phyloP scores from a whole-genome alignment of 2,113 vertebrate genomes.

The Osmerus mordax region DNA sequence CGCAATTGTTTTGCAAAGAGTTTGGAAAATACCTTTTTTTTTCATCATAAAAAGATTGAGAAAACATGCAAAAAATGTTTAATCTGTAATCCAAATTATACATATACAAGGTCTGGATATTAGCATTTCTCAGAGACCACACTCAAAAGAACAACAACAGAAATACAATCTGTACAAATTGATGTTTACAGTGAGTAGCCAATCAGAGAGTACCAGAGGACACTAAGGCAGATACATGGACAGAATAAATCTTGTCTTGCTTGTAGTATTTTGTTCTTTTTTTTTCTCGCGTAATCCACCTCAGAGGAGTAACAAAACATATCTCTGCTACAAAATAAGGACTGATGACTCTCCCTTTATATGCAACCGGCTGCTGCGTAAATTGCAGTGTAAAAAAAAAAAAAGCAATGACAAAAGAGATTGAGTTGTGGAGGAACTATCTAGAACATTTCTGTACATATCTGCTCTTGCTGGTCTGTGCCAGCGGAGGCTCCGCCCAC shows the following conservation, averaged over 20 bases:
- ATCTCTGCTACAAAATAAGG: conserved; percentile 83
- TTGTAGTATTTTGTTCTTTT: neutral
- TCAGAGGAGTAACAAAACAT: conserved; percentile 70
- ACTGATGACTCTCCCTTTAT: conserved; percentile 86
- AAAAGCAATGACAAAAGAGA: conserved; percentile 44
- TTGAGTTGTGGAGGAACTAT: conserved; percentile 46
- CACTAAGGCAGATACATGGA: conserved; percentile 81
- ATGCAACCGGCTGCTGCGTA: conserved; percentile 88
- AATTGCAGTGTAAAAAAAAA: conserved; percentile 52
- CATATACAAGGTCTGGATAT: conserved; percentile 90
- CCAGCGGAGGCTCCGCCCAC: conserved; percentile 46
- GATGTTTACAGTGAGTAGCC: conserved; percentile 91
- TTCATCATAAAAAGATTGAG: conserved; percentile 84
- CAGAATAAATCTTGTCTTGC: conserved; percentile 30
- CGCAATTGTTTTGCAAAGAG: conserved; percentile 69
- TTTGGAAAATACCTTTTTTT: conserved; percentile 82
- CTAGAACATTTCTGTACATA: conserved; percentile 83
- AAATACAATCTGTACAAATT: conserved; percentile 85
- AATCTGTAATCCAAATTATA: conserved; percentile 97
- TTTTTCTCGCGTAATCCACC: conserved; percentile 38
- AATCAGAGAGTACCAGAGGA: conserved; percentile 76
- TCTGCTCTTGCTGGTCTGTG: conserved; percentile 67
- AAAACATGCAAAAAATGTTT: conserved; percentile 99
- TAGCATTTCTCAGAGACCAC: conserved; percentile 90
- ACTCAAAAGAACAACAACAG: conserved; percentile 69